phyloP scores from a whole-genome alignment of 2,113 vertebrate species.

The Vireo altiloquus region DNA sequence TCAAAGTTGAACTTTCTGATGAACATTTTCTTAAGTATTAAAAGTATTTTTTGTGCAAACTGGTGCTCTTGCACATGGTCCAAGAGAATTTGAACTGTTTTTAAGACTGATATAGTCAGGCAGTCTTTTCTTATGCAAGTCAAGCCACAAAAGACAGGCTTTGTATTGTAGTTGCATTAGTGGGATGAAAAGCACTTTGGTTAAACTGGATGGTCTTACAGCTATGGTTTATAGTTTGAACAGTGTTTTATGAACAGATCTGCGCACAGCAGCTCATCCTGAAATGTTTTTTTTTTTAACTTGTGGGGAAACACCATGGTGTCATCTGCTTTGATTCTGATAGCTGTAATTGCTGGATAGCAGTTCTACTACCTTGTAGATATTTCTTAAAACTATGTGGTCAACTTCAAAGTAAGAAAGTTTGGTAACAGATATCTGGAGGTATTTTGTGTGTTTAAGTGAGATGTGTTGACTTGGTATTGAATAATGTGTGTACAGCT shows the following conservation, averaged over 20 bases:
- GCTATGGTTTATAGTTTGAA: not conserved
- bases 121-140: not conserved
- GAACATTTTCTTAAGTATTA: not conserved
- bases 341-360: not conserved
- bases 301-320: not conserved
- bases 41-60: not conserved
- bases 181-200: not conserved
- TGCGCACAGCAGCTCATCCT: not conserved
- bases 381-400: not conserved
- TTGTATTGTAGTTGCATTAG: not conserved
- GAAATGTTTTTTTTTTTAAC: not conserved
- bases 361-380: not conserved
- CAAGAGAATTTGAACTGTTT: not conserved
- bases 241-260: not conserved
- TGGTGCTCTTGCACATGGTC: not conserved
- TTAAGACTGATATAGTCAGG: not conserved
- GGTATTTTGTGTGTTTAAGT: not conserved
- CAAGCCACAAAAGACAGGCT: not conserved
- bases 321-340: not conserved
- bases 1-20: not conserved
- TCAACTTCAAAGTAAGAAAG: not conserved
- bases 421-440: not conserved
- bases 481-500: rapidly evolving
- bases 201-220: not conserved
- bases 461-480: not conserved